phyloP scores from a whole-genome alignment of 2,797 vertebrate genomes.

The Paramormyrops hopkinsi region DNA sequence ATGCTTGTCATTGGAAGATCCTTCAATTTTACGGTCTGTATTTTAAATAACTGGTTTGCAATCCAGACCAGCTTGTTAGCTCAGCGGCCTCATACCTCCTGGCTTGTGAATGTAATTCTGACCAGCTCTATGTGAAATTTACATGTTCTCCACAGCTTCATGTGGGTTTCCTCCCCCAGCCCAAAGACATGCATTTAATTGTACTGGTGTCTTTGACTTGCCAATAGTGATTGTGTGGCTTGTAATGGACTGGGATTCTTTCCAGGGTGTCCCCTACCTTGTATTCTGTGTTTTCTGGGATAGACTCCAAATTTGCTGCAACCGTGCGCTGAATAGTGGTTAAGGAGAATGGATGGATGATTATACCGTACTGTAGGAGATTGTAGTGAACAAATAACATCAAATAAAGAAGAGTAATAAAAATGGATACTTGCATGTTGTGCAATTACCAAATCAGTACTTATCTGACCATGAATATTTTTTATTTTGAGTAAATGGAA shows the following conservation, averaged over 20 bases:
- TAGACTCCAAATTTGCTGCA: neutral
- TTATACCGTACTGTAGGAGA: neutral
- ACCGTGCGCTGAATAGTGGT: neutral
- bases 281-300: neutral
- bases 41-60: neutral
- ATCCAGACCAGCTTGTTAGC: neutral
- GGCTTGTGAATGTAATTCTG: neutral
- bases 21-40: constrained; percentile 9
- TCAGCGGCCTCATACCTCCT: neutral
- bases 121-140: neutral
- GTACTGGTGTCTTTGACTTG: neutral
- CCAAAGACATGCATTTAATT: neutral
- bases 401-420: neutral
- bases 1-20: neutral
- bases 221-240: neutral
- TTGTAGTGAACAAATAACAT: neutral
- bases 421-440: neutral
- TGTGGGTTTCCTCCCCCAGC: neutral
- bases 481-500: neutral
- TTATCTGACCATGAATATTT: neutral
- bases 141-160: neutral
- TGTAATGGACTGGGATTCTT: neutral
- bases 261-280: constrained; percentile 29
- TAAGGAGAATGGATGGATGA: constrained; percentile 40
- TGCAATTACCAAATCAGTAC: neutral